Base-by-base conservation (phyloP, 1,140 invertebrate genomes). In the Pygmarrhopalites habei region DNA sequence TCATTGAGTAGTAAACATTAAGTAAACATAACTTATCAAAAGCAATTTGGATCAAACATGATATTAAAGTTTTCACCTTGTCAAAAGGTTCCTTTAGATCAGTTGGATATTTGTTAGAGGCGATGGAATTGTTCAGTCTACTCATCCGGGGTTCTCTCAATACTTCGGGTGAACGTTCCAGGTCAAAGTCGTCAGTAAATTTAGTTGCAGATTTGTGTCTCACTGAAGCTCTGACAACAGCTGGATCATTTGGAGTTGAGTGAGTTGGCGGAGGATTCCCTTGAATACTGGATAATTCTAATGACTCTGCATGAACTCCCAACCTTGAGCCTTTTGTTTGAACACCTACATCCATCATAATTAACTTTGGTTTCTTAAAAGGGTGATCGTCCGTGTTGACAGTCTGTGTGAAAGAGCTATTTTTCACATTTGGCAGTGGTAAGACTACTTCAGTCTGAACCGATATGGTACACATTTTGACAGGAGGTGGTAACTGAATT, bases 191-290 rank as follows among this genome's bases (percentile, higher is more conserved):
- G 10, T 30, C 15, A 5, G 49, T 25, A 52, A 26, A 26, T 26
- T 17, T 15, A 52, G 25, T 30, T 26, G 7, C 49, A 2, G 25
- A 15, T 28, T 52, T 25, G 23, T n/a, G 17, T 47, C 44, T 47
- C 23, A 25, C 5, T 10, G 44, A 10, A 5, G 5, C n/a, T 10
- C 23, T n/a, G 5, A 10, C 19, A 10, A 25, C 23, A 35, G 44
- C 21, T 23, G 5, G 14, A 19, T 62, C 53, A 39, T 66, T 66
- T 15, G 65, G 65, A 35, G 65, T 67, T n/a, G 65, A 67, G 49
- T 63, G 61, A n/a, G 55, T 62, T 14, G 51, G 35, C 14, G 60
- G 46, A 19, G 60, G 43, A 30, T 14, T 35, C 15, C 64, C 64
- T 32, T 39, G 52, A 10, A 66, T 66, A 21, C 30, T 43, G 14